Conservation (phyloP, 1,140 invertebrate species). For the Trachymyrmex septentrionalis region DNA sequence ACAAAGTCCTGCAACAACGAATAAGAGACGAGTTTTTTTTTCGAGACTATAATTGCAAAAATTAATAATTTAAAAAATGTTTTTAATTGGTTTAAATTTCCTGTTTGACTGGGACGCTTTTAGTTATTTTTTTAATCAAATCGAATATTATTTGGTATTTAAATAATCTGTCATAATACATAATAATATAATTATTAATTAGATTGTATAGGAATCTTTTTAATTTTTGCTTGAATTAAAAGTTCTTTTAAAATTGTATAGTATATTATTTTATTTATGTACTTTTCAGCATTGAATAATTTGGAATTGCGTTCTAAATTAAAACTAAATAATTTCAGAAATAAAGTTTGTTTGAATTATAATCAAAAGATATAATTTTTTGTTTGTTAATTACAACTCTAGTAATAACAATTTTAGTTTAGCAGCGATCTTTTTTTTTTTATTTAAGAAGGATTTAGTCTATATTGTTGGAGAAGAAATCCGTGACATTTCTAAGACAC, state of each 20-base stretch:
- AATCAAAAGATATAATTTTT: constrained; percentile 2
- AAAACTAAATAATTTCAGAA: constrained; percentile 6
- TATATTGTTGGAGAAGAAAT: not conserved
- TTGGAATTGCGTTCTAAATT: not conserved
- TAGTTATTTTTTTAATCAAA: not conserved
- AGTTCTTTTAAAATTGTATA: not conserved
- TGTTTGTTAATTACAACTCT: not conserved
- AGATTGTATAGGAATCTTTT: not conserved
- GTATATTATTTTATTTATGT: not conserved
- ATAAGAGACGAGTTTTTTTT: not conserved
- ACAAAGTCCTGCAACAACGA: not conserved
- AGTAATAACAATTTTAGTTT: constrained; percentile 7
- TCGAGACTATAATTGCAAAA: not conserved
- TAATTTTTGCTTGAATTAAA: not conserved
- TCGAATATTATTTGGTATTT: not conserved
- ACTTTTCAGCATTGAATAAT: constrained; percentile 12
- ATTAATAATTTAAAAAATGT: not conserved
- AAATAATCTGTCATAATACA: constrained; percentile 7
- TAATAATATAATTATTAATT: constrained; percentile 19
- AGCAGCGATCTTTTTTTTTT: not conserved
- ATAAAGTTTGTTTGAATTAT: not conserved
- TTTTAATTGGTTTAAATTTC: not conserved
- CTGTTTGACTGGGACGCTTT: not conserved
- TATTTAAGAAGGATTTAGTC: not conserved
- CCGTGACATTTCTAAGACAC: not conserved